Evolutionary conservation across 2,797 vertebrate genomes (phyloP), one percentile per base, ranked within the genome.

Genomic region (Furcifer pardalis): DNA sequence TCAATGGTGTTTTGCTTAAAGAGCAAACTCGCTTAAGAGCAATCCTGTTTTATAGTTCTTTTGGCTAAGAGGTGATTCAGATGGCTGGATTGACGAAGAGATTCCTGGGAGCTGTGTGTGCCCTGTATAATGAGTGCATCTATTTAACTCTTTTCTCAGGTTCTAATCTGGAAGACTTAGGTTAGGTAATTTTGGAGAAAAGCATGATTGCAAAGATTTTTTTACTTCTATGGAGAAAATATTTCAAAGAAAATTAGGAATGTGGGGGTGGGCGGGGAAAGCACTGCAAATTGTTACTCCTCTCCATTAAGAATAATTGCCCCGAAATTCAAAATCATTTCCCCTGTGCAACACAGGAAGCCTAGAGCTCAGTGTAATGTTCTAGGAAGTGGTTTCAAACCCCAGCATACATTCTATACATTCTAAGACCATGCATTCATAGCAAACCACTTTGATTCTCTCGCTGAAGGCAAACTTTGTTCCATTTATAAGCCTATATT

Each of bases 141-240:
- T 49, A 60, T 30, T 66, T 59, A 59, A 66, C 15, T 81, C 35
- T 81, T 81, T 40, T 35, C 35, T 1, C 7, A 62, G 19, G 7
- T 25, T 80, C 65, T 25, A n/a, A 35, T 52, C 37, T 52, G 42
- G 35, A 35, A 82, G 60, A 30, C 15, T 37, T 3, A 5, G 27
- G 13, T 30, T 52, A 56, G 44, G 75, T 52, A 32, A 63, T 30
- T 30, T 73, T 73, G 44, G 49, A 19, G 44, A 68, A 4, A 37
- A 32, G 35, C 2, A 25, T 81, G 88, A 68, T 82, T 83, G 89
- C 89, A 92, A 91, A 90, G 46, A 84, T 69, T 59, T 69, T 40
- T 37, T 71, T 46, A 46, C 27, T 72, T 71, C 44, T 32, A 15
- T 79, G 52, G 27, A 62, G 73, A 73, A 56, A 59, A 30, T 32